Evolutionary conservation across 2,113 vertebrate species (phyloP).

Genomic region (Galbula dea): DNA sequence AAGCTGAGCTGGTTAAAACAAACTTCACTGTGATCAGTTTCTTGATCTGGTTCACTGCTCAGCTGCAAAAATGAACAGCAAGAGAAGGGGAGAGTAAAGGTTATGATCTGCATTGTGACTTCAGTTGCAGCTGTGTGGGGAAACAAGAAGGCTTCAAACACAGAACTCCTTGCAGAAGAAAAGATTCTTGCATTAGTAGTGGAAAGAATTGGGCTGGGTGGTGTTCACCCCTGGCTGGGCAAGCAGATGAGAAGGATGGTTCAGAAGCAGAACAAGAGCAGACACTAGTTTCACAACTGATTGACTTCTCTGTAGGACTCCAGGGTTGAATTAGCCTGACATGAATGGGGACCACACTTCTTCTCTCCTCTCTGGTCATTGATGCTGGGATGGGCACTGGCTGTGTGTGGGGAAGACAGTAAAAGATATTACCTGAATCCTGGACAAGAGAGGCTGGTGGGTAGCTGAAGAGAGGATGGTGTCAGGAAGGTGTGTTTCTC

Average conservation of each 20-base stretch:
- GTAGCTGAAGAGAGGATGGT: neutral
- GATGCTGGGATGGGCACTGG: neutral
- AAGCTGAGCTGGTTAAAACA: neutral
- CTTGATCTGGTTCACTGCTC: neutral
- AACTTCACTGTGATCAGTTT: neutral
- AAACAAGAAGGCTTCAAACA: constrained; percentile 5
- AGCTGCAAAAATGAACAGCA: neutral
- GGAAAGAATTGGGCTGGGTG: neutral
- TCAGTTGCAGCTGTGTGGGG: neutral
- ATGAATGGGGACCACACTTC: neutral
- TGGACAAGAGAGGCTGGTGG: neutral
- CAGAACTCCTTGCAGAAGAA: neutral
- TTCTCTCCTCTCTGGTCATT: neutral
- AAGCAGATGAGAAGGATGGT: neutral
- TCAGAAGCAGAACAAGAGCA: neutral
- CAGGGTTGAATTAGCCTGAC: neutral
- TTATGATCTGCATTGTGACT: neutral
- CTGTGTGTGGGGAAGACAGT: neutral
- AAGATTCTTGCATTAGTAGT: neutral
- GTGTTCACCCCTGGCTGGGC: neutral
- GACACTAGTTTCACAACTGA: neutral
- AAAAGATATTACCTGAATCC: neutral
- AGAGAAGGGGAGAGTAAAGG: neutral
- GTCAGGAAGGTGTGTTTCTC: neutral
- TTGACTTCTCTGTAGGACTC: neutral